Conservation (phyloP, 1,140 invertebrate species). For the Scaptomyza hsui region DNA sequence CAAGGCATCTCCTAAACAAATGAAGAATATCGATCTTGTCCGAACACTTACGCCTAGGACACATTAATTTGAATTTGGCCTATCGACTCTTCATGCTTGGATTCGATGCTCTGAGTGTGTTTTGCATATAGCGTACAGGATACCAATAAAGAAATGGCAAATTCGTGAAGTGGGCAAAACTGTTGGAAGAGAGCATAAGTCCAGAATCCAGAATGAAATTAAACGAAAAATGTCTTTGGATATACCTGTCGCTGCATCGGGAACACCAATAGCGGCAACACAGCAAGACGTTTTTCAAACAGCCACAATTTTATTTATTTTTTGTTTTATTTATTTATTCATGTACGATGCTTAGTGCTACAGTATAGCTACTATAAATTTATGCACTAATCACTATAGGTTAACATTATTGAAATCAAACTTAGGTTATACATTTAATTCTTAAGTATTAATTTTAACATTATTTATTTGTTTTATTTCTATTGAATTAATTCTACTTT, state of each 20-base stretch:
- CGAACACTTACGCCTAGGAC: slow-evolving; percentile 3
- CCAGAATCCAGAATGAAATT: neutral
- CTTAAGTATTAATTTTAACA: too few species aligned
- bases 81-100: slow-evolving; percentile 17
- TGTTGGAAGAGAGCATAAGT: neutral
- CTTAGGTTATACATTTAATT: too few species aligned
- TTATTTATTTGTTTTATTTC: too few species aligned
- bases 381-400: too few species aligned
- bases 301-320: slow-evolving; percentile 11
- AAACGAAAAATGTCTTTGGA: slow-evolving; percentile 14
- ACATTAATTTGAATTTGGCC: slow-evolving; percentile 1
- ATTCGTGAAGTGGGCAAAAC: slow-evolving; percentile 2
- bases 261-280: slow-evolving; percentile 17
- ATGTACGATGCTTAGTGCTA: too few species aligned
- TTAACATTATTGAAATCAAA: too few species aligned
- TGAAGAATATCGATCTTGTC: neutral
- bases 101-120: slow-evolving; percentile 12
- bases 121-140: slow-evolving; percentile 6
- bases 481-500: too few species aligned
- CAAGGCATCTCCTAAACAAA: slow-evolving; percentile 16
- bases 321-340: too few species aligned
- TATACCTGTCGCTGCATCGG: neutral
- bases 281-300: slow-evolving; percentile 9
- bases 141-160: slow-evolving; percentile 15
- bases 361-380: too few species aligned